A percentile compares a stretch with the other conserved stretches of the same genome.
phyloP scores from a whole-genome alignment of 2,113 vertebrate species.

The Pseudopipra pipra region DNA sequence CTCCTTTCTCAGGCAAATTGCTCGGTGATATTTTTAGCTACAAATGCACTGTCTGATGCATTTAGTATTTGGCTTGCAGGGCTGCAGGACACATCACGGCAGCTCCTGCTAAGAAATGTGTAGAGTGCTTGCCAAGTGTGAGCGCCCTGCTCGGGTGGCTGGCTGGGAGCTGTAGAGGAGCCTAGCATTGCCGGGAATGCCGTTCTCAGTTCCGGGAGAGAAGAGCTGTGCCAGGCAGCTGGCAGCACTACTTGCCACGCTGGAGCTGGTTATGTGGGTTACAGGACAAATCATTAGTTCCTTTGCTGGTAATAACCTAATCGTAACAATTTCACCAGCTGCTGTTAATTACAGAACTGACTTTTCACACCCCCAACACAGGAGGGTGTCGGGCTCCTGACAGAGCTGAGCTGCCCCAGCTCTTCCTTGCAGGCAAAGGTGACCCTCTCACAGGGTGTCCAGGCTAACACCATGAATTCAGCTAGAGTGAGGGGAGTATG shows the following conservation, averaged over 20 bases:
- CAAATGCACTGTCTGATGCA: conserved; percentile 10
- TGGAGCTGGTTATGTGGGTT: not conserved
- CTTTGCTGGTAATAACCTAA: not conserved
- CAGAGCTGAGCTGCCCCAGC: not conserved
- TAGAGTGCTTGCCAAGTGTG: not conserved
- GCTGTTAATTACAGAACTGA: not conserved
- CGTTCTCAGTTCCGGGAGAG: accelerated
- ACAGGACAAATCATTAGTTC: not conserved
- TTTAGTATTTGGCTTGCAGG: not conserved
- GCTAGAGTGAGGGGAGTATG: not conserved
- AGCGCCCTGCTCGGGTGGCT: not conserved
- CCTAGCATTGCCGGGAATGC: accelerated
- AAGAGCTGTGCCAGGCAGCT: accelerated
- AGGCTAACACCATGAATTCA: not conserved
- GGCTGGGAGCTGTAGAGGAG: not conserved
- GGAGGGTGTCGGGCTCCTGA: not conserved
- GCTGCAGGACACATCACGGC: not conserved
- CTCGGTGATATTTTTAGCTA: not conserved
- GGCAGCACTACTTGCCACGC: not conserved
- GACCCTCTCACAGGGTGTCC: not conserved
- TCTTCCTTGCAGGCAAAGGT: not conserved
- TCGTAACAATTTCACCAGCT: not conserved
- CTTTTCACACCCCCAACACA: not conserved
- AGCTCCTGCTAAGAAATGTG: not conserved
- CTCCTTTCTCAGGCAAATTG: conserved; percentile 7